Conservation (phyloP, 1,140 invertebrate genomes). For the Tenebrio molitor region DNA sequence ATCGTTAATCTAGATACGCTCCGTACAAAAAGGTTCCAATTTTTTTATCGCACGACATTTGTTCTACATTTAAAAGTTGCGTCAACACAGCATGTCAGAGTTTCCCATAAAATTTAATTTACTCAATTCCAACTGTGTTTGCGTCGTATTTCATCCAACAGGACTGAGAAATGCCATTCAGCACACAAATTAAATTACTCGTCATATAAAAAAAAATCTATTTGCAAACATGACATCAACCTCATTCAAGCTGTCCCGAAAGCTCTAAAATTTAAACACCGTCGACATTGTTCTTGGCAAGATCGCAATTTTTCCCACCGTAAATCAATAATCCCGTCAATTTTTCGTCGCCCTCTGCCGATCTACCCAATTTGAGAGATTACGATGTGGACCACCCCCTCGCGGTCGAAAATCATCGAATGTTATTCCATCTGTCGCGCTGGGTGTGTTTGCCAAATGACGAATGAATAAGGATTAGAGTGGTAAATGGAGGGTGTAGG, state of each 20-base stretch:
- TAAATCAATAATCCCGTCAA: neutral
- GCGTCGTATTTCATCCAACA: no score
- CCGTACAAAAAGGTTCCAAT: no score
- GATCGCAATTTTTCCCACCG: neutral
- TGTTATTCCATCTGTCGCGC: neutral
- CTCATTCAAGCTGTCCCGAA: neutral
- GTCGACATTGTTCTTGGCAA: neutral
- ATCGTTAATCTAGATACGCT: no score
- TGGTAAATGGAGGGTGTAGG: neutral
- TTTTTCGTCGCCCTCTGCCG: neutral
- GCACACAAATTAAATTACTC: neutral
- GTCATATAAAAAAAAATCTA: neutral
- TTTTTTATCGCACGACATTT: no score
- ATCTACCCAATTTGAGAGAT: no score
- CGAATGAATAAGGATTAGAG: neutral
- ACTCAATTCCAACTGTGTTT: no score
- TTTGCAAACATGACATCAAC: neutral
- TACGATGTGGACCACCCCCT: no score
- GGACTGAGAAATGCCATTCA: no score
- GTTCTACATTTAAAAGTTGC: no score
- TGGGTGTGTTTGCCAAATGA: neutral
- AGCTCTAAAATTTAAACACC: neutral
- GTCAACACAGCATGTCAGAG: no score
- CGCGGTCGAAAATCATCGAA: neutral
- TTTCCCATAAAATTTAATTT: no score